These are phyloP conservation scores for Anser brachyrhynchus DNA, from an alignment of 2,113 vertebrate species.

Conservation along the genomic window DNA sequence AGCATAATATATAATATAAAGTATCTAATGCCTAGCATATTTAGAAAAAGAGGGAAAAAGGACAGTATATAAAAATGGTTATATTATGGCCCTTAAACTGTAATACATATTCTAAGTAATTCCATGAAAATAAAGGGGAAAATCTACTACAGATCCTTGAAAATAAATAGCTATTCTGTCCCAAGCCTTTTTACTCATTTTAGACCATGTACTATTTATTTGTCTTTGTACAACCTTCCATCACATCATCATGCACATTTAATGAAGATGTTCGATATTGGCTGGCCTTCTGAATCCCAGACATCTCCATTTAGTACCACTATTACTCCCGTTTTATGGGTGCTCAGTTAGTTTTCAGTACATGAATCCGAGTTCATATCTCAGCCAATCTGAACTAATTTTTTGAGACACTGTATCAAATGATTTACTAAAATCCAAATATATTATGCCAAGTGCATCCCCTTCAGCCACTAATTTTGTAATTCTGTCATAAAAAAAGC, in stretches of 20 bases:
- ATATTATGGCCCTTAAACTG: not conserved
- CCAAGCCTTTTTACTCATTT: not conserved
- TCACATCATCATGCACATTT: not conserved
- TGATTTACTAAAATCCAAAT: constrained; percentile 62
- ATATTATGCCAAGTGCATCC: constrained; percentile 58
- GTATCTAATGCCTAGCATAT: fast-evolving
- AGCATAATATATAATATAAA: not conserved
- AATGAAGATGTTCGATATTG: constrained; percentile 11
- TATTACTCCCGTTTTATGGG: constrained; percentile 13
- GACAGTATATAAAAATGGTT: not conserved
- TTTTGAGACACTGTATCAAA: constrained; percentile 54
- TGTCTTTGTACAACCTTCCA: not conserved
- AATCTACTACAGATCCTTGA: not conserved
- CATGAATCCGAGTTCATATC: constrained; percentile 11
- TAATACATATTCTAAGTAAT: not conserved
- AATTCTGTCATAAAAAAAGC: constrained; percentile 60
- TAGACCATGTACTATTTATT: not conserved
- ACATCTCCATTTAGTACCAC: not conserved
- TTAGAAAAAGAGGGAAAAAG: not conserved
- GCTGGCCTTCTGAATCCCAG: not conserved
- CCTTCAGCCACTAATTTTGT: constrained; percentile 58
- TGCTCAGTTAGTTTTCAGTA: constrained; percentile 6
- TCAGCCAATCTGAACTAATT: constrained; percentile 52
- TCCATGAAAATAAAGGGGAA: not conserved
- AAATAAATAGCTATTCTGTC: not conserved